Evolutionary conservation across 2,797 vertebrate species (phyloP).

Genomic region (Diglossa cyanea): DNA sequence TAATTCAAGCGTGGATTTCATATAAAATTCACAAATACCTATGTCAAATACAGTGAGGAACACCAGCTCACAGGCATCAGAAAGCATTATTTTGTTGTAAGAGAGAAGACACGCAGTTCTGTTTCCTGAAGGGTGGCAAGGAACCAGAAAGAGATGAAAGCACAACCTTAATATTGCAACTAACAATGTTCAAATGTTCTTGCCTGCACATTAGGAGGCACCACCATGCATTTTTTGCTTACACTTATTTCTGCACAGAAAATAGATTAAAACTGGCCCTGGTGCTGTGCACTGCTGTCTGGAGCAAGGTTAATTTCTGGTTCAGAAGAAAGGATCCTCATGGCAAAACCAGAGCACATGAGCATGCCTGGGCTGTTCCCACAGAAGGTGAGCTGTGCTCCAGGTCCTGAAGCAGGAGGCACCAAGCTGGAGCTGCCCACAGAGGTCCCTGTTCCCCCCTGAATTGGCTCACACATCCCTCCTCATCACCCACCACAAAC

Average conservation of each 20-base stretch:
- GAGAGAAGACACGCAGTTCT: accelerated
- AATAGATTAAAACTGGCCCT: background rate
- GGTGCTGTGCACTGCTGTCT: background rate
- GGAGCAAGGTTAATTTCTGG: background rate
- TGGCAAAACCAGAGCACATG: accelerated
- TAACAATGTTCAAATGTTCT: background rate
- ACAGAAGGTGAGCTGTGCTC: background rate
- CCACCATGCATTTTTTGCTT: background rate
- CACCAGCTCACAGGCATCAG: background rate
- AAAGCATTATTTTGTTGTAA: background rate
- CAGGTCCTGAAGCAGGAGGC: background rate
- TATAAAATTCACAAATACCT: background rate
- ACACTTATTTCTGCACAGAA: background rate
- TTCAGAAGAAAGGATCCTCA: background rate
- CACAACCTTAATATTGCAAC: background rate
- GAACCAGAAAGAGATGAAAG: background rate
- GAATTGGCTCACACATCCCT: background rate
- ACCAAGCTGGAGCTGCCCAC: background rate
- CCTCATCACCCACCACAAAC: background rate
- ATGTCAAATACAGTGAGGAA: background rate
- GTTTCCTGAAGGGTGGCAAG: background rate
- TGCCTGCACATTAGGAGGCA: background rate
- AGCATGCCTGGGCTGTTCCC: background rate
- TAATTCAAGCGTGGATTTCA: background rate
- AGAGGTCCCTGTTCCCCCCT: background rate